phyloP scores from a whole-genome alignment of 2,797 vertebrate genomes.

The Enteromius treurensis region DNA sequence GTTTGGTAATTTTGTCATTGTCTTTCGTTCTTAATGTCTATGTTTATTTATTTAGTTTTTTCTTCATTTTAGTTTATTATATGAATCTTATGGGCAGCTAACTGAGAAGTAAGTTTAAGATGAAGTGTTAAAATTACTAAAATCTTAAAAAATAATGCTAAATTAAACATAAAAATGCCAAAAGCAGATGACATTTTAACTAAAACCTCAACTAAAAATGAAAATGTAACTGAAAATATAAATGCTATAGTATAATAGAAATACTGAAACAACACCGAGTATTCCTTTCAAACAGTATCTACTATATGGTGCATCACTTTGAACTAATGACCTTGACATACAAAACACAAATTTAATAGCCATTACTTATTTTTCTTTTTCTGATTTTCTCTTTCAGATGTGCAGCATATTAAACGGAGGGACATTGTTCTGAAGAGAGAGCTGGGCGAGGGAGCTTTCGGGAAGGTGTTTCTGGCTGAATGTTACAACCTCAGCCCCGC shows the following conservation, averaged over 20 bases:
- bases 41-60: no score
- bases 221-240: not conserved
- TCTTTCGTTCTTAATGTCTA: not conserved
- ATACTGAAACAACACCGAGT: not conserved
- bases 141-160: not conserved
- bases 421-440: conserved; percentile 98
- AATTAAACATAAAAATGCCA: not conserved
- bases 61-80: no score
- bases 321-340: not conserved
- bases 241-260: not conserved
- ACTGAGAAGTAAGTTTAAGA: not conserved
- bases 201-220: not conserved
- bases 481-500: conserved; percentile 97
- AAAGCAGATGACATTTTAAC: not conserved
- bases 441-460: conserved; percentile 95
- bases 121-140: not conserved
- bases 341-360: not conserved
- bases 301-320: not conserved
- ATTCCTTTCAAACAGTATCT: not conserved
- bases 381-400: conserved; percentile 75
- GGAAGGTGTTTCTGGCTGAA: conserved; percentile 97
- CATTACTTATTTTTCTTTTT: conserved; percentile 13
- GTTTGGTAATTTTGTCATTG: not conserved
- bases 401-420: conserved; percentile 95
- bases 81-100: not conserved